A percentile compares a stretch with the other conserved stretches of the same genome.
These are phyloP conservation scores for Lota lota DNA, from an alignment of 2,113 vertebrate genomes.

Conservation along the genomic window DNA sequence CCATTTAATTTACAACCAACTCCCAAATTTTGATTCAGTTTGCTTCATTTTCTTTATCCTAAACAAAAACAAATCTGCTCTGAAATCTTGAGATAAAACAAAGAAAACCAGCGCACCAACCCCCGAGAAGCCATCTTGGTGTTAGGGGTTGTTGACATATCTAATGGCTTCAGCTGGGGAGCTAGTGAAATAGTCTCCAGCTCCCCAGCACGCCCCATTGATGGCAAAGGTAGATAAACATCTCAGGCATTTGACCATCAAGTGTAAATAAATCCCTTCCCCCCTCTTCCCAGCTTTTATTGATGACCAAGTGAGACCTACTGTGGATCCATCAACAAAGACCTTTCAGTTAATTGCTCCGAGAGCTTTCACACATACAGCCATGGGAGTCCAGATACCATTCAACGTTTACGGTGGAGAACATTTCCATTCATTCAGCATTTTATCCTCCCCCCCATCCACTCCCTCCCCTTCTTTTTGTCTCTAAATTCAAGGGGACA, in stretches of 20 bases:
- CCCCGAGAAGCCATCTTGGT: slow-evolving; percentile 5
- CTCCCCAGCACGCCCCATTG: slow-evolving; percentile 49
- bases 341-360: slow-evolving; percentile 66
- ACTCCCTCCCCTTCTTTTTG: too few relatives aligned
- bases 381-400: slow-evolving; percentile 55
- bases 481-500: too few relatives aligned
- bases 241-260: slow-evolving; percentile 63
- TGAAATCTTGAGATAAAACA: too few relatives aligned
- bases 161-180: slow-evolving; percentile 36
- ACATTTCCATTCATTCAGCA: too few relatives aligned
- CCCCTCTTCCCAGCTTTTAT: slow-evolving; percentile 44
- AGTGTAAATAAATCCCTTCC: slow-evolving; percentile 68
- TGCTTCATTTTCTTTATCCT: too few relatives aligned
- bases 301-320: slow-evolving; percentile 70
- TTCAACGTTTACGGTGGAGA: slow-evolving; percentile 31
- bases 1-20: too few relatives aligned
- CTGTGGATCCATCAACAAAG: slow-evolving; percentile 73
- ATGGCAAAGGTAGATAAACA: slow-evolving; percentile 66
- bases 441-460: too few relatives aligned
- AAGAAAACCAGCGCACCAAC: background rate
- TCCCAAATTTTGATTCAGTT: too few relatives aligned
- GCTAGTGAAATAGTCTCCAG: slow-evolving; percentile 40
- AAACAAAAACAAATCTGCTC: too few relatives aligned
- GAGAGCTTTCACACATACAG: slow-evolving; percentile 60
- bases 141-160: slow-evolving; percentile 36